Evolutionary conservation across 1,140 invertebrate genomes (phyloP).

Genomic region (Amphibalanus amphitrite): DNA sequence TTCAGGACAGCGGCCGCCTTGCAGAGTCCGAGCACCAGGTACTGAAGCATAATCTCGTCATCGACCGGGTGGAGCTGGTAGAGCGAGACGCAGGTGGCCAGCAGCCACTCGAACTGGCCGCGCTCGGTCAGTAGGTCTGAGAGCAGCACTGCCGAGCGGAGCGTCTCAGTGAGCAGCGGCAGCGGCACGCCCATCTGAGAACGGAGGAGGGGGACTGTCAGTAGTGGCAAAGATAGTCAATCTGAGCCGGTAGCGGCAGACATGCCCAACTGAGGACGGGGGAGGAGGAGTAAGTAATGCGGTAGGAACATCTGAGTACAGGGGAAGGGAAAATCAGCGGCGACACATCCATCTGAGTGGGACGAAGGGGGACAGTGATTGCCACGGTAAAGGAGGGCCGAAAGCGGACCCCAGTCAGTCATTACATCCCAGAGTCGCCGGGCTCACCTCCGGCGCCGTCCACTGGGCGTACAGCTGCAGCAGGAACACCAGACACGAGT

Average conservation of each 20-base stretch:
- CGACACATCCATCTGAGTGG: too few species aligned
- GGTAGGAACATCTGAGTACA: too few species aligned
- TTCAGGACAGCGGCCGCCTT: constrained; percentile 47
- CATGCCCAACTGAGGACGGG: too few species aligned
- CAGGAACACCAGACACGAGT: constrained; percentile 68
- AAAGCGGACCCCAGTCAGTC: too few species aligned
- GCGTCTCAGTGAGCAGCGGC: constrained; percentile 42
- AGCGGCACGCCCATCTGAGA: constrained; percentile 27
- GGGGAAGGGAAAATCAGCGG: too few species aligned
- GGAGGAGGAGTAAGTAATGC: too few species aligned
- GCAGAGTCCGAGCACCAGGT: constrained; percentile 45
- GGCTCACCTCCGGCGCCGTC: constrained; percentile 33
- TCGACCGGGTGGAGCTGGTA: constrained; percentile 41
- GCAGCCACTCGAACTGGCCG: constrained; percentile 52
- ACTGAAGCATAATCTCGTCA: constrained; percentile 50
- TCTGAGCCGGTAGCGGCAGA: too few species aligned
- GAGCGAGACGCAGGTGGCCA: constrained; percentile 44
- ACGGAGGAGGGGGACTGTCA: too few species aligned
- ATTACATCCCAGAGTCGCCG: too few species aligned
- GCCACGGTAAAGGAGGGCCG: too few species aligned
- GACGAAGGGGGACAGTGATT: too few species aligned
- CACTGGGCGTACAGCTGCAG: constrained; percentile 62
- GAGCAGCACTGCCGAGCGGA: constrained; percentile 44
- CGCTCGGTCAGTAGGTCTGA: constrained; percentile 53
- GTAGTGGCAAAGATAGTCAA: too few species aligned